Conservation (phyloP, 2,113 vertebrate genomes). For the Halcyon malimbica region DNA sequence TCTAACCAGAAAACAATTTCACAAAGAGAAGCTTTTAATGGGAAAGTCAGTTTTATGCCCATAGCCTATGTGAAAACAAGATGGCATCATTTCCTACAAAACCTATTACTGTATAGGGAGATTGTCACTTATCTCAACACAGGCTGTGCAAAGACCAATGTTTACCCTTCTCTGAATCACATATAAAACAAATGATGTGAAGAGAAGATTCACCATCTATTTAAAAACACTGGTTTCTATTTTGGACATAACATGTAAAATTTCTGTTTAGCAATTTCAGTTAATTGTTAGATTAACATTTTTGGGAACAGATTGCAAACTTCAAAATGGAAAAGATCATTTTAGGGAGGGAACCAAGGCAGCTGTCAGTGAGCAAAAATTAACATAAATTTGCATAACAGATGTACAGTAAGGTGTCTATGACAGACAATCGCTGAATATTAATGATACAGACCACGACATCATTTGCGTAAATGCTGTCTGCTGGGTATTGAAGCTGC, state of each 20-base stretch:
- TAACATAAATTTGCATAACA: conserved; percentile 91
- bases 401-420: conserved; percentile 90
- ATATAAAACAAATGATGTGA: conserved; percentile 76
- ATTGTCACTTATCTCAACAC: conserved; percentile 60
- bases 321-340: conserved; percentile 86
- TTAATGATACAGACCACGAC: conserved; percentile 84
- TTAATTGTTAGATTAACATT: conserved; percentile 87
- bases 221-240: conserved; percentile 81
- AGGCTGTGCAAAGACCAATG: conserved; percentile 73
- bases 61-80: not conserved
- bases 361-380: conserved; percentile 84
- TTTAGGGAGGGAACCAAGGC: conserved; percentile 84
- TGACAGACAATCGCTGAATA: conserved; percentile 88
- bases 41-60: conserved; percentile 22
- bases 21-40: not conserved
- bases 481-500: conserved; percentile 83
- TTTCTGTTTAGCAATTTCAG: conserved; percentile 85
- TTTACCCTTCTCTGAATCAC: conserved; percentile 72
- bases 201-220: conserved; percentile 76
- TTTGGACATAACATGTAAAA: conserved; percentile 81
- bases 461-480: conserved; percentile 86
- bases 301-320: conserved; percentile 88
- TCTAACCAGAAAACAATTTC: not conserved
- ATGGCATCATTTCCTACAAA: conserved; percentile 55
- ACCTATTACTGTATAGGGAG: conserved; percentile 49